A percentile compares a stretch with the other conserved stretches of the same genome.
phyloP scores from a whole-genome alignment of 2,888 invertebrate species.

The Clusia tigrina region DNA sequence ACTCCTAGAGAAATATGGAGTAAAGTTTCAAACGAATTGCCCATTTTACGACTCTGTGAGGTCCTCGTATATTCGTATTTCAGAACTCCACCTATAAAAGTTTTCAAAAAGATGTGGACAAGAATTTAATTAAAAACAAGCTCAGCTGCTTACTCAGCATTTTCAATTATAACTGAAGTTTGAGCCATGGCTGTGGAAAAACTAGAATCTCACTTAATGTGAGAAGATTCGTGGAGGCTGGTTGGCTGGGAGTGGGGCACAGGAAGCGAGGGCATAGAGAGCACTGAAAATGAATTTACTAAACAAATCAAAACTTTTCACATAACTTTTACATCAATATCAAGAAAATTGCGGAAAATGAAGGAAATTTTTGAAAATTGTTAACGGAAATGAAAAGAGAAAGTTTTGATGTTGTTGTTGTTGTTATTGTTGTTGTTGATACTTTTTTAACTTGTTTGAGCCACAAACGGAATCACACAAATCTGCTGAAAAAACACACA shows the following conservation, averaged over 20 bases:
- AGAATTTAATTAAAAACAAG: constrained; percentile 53
- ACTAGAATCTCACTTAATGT: constrained; percentile 21
- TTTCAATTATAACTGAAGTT: constrained; percentile 27
- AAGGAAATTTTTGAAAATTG: constrained; percentile 7
- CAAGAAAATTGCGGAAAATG: not conserved
- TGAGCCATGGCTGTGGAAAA: not conserved
- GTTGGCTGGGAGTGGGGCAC: not conserved
- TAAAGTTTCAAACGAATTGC: too few species aligned
- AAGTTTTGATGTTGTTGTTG: not conserved
- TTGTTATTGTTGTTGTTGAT: not conserved
- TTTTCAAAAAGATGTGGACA: not conserved
- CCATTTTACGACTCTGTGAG: too few species aligned
- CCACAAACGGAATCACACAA: not conserved
- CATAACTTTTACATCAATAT: constrained; percentile 53
- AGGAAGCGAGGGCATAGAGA: not conserved
- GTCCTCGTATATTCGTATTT: too few species aligned
- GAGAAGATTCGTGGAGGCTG: constrained; percentile 2
- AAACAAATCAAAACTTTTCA: constrained; percentile 57
- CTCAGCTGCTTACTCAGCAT: constrained; percentile 44
- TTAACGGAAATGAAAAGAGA: not conserved
- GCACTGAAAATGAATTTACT: constrained; percentile 46
- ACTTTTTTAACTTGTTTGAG: too few species aligned
- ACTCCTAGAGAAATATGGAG: too few species aligned
- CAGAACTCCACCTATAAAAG: not conserved
- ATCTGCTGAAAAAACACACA: not conserved